A percentile compares a stretch with the other conserved stretches of the same genome.
These are phyloP conservation scores for Coreius guichenoti DNA, from an alignment of 2,797 vertebrate species.

Conservation along the genomic window DNA sequence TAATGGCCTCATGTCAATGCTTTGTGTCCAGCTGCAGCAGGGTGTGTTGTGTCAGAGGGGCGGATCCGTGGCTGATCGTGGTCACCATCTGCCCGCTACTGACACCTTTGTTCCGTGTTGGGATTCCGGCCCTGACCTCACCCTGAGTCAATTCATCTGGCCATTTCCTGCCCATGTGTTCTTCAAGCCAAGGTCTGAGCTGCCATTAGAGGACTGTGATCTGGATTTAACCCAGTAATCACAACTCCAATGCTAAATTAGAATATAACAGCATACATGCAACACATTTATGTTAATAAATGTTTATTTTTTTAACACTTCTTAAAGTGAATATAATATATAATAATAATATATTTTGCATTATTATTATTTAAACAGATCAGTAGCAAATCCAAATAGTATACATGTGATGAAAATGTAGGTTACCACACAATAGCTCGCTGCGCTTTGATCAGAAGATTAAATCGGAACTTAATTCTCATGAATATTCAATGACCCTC, in stretches of 20 bases:
- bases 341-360: not conserved
- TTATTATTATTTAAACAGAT: not conserved
- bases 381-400: not conserved
- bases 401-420: not conserved
- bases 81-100: conserved; percentile 54
- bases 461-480: conserved; percentile 9
- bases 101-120: conserved; percentile 19
- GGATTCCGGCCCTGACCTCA: conserved; percentile 50
- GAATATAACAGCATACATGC: not conserved
- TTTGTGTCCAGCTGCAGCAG: conserved; percentile 52
- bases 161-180: conserved; percentile 17
- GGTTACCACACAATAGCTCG: conserved; percentile 5
- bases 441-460: conserved; percentile 21
- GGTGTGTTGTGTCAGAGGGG: conserved; percentile 35
- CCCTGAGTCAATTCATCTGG: conserved; percentile 31
- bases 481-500: conserved; percentile 57
- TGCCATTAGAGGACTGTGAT: conserved; percentile 24
- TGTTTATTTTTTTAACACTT: not conserved
- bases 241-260: not conserved
- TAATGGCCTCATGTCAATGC: conserved; percentile 45
- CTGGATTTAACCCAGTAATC: conserved; percentile 11
- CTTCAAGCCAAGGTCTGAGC: conserved; percentile 38
- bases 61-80: conserved; percentile 39
- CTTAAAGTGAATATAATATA: not conserved
- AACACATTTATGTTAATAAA: not conserved